Evolutionary conservation across 2,888 invertebrate genomes (phyloP), one percentile per base, ranked within the genome.

Genomic region (Acrocyrtus sp.): DNA sequence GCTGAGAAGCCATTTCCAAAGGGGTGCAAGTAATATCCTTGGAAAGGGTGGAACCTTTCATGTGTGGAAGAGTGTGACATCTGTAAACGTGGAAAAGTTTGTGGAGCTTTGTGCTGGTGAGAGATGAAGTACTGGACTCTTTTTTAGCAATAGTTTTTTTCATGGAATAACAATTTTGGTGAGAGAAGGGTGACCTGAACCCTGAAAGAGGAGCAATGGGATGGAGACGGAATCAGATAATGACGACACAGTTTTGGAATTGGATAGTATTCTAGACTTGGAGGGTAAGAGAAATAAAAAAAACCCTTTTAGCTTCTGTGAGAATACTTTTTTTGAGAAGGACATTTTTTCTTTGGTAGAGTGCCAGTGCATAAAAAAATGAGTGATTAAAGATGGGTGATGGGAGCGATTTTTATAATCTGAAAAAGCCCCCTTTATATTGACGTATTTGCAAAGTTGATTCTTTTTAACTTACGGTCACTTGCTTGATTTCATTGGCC

Each of bases 141-240:
- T 60, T 60, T 51, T 27, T 34, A 27, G 54, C 29, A 53, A 24
- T 22, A 24, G 19, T 26, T 57, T n/a, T n/a, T n/a, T n/a, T 21
- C 19, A 68, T 56, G 60, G 47, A 61, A 61, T 43, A 60, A 53
- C 34, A 60, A 34, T 61, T 65, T 58, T 56, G 53, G 61, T 67
- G 57, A 27, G 29, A 43, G 72, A 65, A 65, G 65, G 65, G 65
- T 65, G 53, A 45, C 15, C 47, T 53, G 45, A 45, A 53, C 65
- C 72, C 65, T 72, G 21, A 26, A 17, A 58, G 51, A 67, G 73
- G 66, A 75, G 75, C 60, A 68, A 78, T 80, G 78, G 78, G 77
- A 81, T 81, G 81, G 81, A 80, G 80, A 77, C 77, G 75, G 78
- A 80, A 63, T 73, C 75, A 53, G 78, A 77, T 73, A 78, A 75